phyloP scores from a whole-genome alignment of 2,888 invertebrate genomes.

The Micoletzkya japonica region DNA sequence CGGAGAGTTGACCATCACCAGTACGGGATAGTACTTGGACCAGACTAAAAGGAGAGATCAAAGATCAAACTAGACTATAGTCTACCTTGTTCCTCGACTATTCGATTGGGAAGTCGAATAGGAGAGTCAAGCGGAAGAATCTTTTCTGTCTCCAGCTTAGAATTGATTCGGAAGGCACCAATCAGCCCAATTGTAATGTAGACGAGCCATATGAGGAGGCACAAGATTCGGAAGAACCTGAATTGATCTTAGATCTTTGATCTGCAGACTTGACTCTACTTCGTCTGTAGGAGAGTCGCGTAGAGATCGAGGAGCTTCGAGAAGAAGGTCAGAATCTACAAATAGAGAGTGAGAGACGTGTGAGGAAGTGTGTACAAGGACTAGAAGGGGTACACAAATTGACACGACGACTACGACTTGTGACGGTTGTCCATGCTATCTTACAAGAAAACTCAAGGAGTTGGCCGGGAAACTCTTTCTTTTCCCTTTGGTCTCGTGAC shows the following conservation, averaged over 20 bases:
- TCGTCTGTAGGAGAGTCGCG: slow-evolving; percentile 16
- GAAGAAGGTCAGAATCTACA: slow-evolving; percentile 24
- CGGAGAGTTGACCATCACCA: slow-evolving; percentile 56
- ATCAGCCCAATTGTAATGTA: slow-evolving; percentile 1
- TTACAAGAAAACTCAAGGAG: too few relatives aligned
- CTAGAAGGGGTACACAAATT: too few relatives aligned
- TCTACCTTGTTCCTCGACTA: slow-evolving; percentile 50
- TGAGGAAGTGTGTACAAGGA: too few relatives aligned
- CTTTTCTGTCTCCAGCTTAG: slow-evolving; percentile 55
- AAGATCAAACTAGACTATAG: background rate
- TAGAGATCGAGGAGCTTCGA: slow-evolving; percentile 10
- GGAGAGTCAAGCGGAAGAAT: slow-evolving; percentile 56
- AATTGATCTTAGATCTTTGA: background rate
- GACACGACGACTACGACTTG: too few relatives aligned
- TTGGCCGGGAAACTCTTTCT: too few relatives aligned
- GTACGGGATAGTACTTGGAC: slow-evolving; percentile 62
- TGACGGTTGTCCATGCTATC: too few relatives aligned
- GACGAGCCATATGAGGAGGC: slow-evolving; percentile 28
- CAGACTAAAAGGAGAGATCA: slow-evolving; percentile 37
- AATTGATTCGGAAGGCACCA: slow-evolving; percentile 6
- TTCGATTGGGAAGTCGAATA: slow-evolving; percentile 52
- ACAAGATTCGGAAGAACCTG: slow-evolving; percentile 21
- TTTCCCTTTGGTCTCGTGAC: too few relatives aligned
- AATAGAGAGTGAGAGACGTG: too few relatives aligned
- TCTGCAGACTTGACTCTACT: background rate